Evolutionary conservation across 1,140 invertebrate species (phyloP), one percentile per base, ranked within the genome.

Genomic region (Drosophila trapezifrons): DNA sequence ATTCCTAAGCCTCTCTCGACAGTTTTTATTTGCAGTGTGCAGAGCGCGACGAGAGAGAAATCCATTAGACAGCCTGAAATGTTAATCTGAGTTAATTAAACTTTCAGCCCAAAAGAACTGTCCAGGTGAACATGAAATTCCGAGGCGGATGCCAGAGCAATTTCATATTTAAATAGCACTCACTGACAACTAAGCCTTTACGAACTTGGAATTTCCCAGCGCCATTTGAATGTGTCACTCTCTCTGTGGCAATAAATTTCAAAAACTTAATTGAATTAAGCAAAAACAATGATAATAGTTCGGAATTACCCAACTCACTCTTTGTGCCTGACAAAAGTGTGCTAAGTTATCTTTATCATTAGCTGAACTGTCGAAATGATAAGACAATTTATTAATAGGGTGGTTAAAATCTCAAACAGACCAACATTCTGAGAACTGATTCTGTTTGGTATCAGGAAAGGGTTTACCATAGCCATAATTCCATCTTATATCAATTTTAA

Each of bases 11-110:
- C 15, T 5, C 8, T 17, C 37, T 18, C 4, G 59, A 29, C 59
- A 62, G 4, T 49, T 51, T 59, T 59, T 49, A 20, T 3, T 20
- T 52, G 17, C 52, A 22, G 20, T 8, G 15, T 9, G n/a, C n/a
- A n/a, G n/a, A n/a, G n/a, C n/a, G n/a, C n/a, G n/a, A n/a, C n/a
- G n/a, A n/a, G 15, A 32, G 13, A 17, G 15, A 40, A 47, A 27
- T 32, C n/a, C 65, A 70, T 40, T 56, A 57, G 49, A 57, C 38
- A 57, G 64, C 9, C 29, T 67, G 51, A 70, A 70, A 71, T 58
- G 51, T 71, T 58, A 70, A 71, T 71, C 52, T 17, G n/a, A n/a
- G 47, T 55, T 47, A 47, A 70, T 57, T 57, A 47, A 57, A 57
- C 51, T 57, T 49, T 70, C 43, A 57, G 65, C 46, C 10, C 46